phyloP scores from a whole-genome alignment of 1,140 invertebrate species.

The Zophobas morio region DNA sequence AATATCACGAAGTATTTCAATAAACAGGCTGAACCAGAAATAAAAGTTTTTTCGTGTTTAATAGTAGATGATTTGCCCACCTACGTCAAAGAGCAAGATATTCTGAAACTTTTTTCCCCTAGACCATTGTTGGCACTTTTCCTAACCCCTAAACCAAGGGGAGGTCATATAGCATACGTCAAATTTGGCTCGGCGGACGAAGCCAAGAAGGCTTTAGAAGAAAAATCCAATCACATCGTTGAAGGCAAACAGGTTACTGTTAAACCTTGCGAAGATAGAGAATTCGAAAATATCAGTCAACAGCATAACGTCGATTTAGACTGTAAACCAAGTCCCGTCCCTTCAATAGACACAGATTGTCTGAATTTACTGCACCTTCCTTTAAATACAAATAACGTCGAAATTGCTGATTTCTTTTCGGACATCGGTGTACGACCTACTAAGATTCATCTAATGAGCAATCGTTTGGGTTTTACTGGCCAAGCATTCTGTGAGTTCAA shows the following conservation, averaged over 20 bases:
- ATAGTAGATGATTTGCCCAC: constrained; percentile 80
- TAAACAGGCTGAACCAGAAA: constrained; percentile 55
- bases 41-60: constrained; percentile 71
- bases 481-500: constrained; percentile 91
- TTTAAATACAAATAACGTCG: constrained; percentile 79
- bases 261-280: constrained; percentile 69
- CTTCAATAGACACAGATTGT: constrained; percentile 71
- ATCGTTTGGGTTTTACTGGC: constrained; percentile 74
- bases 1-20: constrained; percentile 64
- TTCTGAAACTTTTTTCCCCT: constrained; percentile 82
- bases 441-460: constrained; percentile 84
- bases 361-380: constrained; percentile 84
- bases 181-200: constrained; percentile 82
- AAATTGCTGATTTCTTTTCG: constrained; percentile 86
- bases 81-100: constrained; percentile 83
- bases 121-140: constrained; percentile 82
- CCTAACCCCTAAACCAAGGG: constrained; percentile 72
- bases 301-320: constrained; percentile 61
- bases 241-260: constrained; percentile 73
- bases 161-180: constrained; percentile 77
- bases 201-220: constrained; percentile 73
- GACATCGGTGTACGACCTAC: constrained; percentile 82
- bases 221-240: constrained; percentile 71
- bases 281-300: constrained; percentile 70
- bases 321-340: constrained; percentile 34